These are phyloP conservation scores for Nothoprocta pentlandii DNA, from an alignment of 2,113 vertebrate genomes.

Conservation along the genomic window DNA sequence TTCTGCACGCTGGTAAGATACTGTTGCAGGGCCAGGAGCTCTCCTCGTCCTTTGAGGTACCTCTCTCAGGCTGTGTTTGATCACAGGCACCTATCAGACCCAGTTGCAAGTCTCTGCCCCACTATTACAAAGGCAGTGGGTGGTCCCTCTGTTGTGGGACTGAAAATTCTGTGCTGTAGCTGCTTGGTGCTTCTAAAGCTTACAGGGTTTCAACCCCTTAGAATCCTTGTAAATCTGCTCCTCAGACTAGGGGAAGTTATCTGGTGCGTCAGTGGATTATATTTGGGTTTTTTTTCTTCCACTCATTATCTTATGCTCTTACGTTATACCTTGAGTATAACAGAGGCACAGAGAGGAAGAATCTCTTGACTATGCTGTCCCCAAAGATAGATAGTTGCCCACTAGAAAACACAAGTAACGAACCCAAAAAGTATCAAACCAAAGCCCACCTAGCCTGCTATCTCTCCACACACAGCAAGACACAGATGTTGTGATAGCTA, in stretches of 20 bases:
- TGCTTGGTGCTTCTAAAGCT: background rate
- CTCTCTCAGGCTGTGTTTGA: background rate
- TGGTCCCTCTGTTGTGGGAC: background rate
- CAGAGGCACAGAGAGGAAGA: background rate
- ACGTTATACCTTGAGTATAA: background rate
- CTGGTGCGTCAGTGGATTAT: background rate
- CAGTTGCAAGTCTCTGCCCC: background rate
- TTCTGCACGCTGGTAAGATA: conserved; percentile 84
- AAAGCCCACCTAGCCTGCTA: background rate
- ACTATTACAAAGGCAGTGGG: background rate
- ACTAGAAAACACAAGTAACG: background rate
- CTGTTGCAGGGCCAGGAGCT: background rate
- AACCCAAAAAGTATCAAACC: background rate
- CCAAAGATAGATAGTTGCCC: background rate
- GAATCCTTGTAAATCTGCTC: background rate
- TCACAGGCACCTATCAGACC: background rate
- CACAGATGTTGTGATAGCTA: background rate
- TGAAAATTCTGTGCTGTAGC: background rate
- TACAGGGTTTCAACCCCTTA: background rate
- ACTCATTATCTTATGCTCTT: background rate
- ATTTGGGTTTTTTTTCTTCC: background rate
- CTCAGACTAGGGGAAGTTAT: background rate
- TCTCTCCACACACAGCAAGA: background rate
- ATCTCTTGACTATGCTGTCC: background rate
- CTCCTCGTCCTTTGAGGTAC: background rate